phyloP scores from a whole-genome alignment of 2,888 invertebrate genomes.

The Hydroisotoma schaefferi region DNA sequence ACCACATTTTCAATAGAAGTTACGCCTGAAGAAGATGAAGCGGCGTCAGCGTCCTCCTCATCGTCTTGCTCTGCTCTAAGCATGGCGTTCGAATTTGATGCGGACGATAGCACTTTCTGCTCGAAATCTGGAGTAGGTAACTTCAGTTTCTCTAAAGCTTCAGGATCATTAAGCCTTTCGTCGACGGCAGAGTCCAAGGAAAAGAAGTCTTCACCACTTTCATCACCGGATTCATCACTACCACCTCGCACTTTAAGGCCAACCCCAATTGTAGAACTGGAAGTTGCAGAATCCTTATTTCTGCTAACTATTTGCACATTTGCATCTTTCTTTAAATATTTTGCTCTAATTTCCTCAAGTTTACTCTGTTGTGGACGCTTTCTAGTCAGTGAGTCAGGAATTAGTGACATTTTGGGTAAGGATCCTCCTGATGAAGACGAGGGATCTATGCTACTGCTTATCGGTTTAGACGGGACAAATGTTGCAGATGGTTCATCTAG shows the following conservation, averaged over 20 bases:
- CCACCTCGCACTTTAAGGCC: conserved; percentile 30
- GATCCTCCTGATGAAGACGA: not conserved
- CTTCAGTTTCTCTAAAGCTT: conserved; percentile 33
- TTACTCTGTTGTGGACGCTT: conserved; percentile 32
- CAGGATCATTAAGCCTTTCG: conserved; percentile 18
- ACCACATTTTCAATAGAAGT: too few relatives aligned
- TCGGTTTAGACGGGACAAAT: not conserved
- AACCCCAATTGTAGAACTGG: not conserved
- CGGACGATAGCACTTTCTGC: not conserved
- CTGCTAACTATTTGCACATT: conserved; percentile 22
- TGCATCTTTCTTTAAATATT: conserved; percentile 43
- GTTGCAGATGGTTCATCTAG: not conserved
- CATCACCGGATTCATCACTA: conserved; percentile 48
- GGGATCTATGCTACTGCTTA: not conserved
- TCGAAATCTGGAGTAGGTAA: conserved; percentile 31
- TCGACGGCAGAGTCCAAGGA: conserved; percentile 32
- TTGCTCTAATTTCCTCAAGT: conserved; percentile 42
- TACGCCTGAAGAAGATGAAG: too few relatives aligned
- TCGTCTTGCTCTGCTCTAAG: conserved; percentile 12
- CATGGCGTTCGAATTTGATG: not conserved
- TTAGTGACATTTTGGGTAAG: conserved; percentile 13
- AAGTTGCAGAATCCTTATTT: not conserved
- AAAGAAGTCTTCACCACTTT: conserved; percentile 41
- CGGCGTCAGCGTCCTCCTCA: conserved; percentile 17
- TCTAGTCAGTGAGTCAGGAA: conserved; percentile 43